Evolutionary conservation across 1,140 invertebrate genomes (phyloP), one percentile per base, ranked within the genome.

Genomic region (Pseudomyrmex concolor): DNA sequence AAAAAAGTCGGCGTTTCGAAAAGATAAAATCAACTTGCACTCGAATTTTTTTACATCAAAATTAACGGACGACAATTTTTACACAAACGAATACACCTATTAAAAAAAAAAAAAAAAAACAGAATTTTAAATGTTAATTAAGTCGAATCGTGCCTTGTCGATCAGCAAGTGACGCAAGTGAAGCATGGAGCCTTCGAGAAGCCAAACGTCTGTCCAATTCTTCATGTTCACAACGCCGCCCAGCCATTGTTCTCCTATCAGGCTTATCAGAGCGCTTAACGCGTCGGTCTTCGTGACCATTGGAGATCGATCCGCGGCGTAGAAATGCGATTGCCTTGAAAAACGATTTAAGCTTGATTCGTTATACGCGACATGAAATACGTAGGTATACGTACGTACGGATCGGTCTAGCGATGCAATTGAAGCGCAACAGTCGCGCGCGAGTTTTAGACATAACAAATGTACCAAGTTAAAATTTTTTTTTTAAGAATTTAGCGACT

Each of bases 191-290:
- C 93, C 93, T 74, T 93, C 88, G 22, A 92, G 86, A 43, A 94
- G 89, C 89, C 93, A 92, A 19, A 90, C 85, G 63, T 94, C 94
- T 25, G 92, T 92, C 88, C 93, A 93, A 84, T 91, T 94, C 66
- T 90, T 89, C 5, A 91, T 92, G 22, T 94, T 94, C 62, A 94
- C 92, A 1, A 94, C 90, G 68, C 95, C 94, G 4, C 94, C 94
- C 13, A 95, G 88, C 95, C 95, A 95, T 71, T 93, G 93, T 84
- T 91, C 71, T 4, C 89, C 92, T 34, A 93, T 83, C 8, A 90
- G 71, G 51, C 60, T 67, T 54, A 92, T 88, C 25, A 93, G 62
- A 8, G 84, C 85, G 63, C 86, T 89, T 19, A 91, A 55, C 22
- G 91, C 89, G 12, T 71, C 12, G 7, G 84, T 74, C 84, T 84